Base-by-base conservation (phyloP, 2,888 invertebrate species). In the Galeopsomyia nigrocyanea region DNA sequence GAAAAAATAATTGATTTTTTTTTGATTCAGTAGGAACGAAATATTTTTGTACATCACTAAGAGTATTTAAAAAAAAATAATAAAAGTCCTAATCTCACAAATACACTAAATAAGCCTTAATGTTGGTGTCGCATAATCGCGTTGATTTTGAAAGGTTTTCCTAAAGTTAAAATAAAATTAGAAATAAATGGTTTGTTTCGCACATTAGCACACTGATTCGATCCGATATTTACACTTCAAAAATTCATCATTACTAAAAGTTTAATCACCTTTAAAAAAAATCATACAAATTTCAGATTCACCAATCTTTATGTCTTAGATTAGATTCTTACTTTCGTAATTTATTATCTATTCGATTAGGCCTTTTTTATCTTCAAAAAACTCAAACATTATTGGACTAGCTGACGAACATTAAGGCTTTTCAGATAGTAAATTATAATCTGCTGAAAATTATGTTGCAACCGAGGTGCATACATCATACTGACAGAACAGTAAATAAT, bases 381-480 rank as follows among this genome's bases (percentile, higher is more conserved):
- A 10, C 26, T 39, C 39, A 7, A 5, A 5, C 13, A 39, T 39
- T 5, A 39, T 47, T 21, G 51, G 65, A 66, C 65, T 66, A 69
- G 57, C 56, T 26, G 55, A 72, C 53, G 64, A 62, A 62, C 47
- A 73, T 73, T 66, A 62, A 69, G 65, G 61, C 56, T 68, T 55
- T 62, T 56, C 26, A 26, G 17, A n/a, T 65, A 73, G 62, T 51
- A 69, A 68, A 73, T 69, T 39, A 51, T 55, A 17, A 68, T n/a
- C 61, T n/a, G 26, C 17, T 31, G 49, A 73, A 56, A 3, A 73
- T 67, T 73, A 73, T 68, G 64, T 68, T 68, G 68, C 64, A 68
- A 39, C 65, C 68, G 68, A 68, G 60, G 46, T 61, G 61, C 39
- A 39, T 39, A 39, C 31, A 47, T 58, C 19, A 61, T 65, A 53